Evolutionary conservation across 2,113 vertebrate genomes (phyloP).

Genomic region (Cyprinodon variegatus): DNA sequence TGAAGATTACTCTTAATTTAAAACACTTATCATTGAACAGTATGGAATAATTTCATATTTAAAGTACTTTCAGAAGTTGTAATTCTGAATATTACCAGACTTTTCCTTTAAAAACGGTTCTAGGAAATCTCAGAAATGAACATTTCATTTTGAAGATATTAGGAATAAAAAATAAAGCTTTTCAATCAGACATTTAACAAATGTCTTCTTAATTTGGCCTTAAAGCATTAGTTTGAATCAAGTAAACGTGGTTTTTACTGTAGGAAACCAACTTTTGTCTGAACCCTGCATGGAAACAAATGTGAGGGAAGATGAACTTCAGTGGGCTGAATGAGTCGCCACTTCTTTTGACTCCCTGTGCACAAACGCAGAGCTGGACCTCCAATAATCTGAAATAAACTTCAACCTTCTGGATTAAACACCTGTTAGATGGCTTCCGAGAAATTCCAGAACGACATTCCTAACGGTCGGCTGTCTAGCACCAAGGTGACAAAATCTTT

Average conservation of each 20-base stretch:
- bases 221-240: not conserved
- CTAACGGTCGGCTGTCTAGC: slow-evolving; percentile 2
- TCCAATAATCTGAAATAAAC: not conserved
- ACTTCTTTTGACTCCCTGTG: not conserved
- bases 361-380: too few species aligned
- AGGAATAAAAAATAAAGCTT: not conserved
- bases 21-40: too few species aligned
- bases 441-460: slow-evolving; percentile 17
- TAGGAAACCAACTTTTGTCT: not conserved
- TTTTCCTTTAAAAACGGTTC: too few species aligned
- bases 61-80: too few species aligned
- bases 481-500: not conserved
- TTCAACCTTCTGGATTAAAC: not conserved
- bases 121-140: not conserved
- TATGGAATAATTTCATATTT: too few species aligned
- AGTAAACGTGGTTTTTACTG: too few species aligned
- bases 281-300: too few species aligned
- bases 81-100: too few species aligned
- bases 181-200: not conserved
- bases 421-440: not conserved
- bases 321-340: not conserved
- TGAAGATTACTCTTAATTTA: too few species aligned
- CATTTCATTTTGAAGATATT: not conserved
- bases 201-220: not conserved
- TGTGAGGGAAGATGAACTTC: not conserved